A percentile compares a stretch with the other conserved stretches of the same genome.
These are phyloP conservation scores for Oscheius myriophilus DNA, from an alignment of 2,888 invertebrate species.

Conservation along the genomic window DNA sequence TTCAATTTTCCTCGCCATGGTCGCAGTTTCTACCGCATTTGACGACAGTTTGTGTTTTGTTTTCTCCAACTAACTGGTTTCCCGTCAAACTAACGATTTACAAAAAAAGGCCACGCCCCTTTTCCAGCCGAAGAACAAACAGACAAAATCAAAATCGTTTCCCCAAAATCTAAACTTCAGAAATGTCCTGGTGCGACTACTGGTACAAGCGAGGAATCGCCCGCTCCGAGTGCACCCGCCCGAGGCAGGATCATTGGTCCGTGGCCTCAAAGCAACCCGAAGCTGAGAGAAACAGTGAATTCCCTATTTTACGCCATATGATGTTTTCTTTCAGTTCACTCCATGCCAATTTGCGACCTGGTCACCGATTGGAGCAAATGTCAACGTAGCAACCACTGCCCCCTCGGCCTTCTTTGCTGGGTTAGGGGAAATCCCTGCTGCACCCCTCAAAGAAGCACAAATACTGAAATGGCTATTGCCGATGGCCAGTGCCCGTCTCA, in stretches of 20 bases:
- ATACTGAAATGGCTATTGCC: not conserved
- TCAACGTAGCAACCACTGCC: slow-evolving; percentile 36
- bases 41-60: slow-evolving; percentile 10
- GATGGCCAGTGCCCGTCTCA: slow-evolving; percentile 22
- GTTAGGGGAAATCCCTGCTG: slow-evolving; percentile 34
- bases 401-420: slow-evolving; percentile 38
- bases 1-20: not conserved
- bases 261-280: slow-evolving; percentile 9
- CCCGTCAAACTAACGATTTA: no score
- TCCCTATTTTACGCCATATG: no score
- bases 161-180: no score
- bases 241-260: slow-evolving; percentile 25
- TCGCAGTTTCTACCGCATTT: not conserved
- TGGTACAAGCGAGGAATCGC: slow-evolving; percentile 32
- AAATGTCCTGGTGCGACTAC: slow-evolving; percentile 40
- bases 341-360: slow-evolving; percentile 39
- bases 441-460: slow-evolving; percentile 25
- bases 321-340: slow-evolving; percentile 12
- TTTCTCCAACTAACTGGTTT: no score
- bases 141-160: no score
- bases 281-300: slow-evolving; percentile 14
- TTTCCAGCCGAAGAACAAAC: no score
- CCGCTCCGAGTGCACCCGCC: slow-evolving; percentile 30
- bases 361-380: slow-evolving; percentile 36
- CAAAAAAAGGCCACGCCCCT: no score